Conservation (phyloP, 2,888 invertebrate genomes). For the Nowickia ferox region DNA sequence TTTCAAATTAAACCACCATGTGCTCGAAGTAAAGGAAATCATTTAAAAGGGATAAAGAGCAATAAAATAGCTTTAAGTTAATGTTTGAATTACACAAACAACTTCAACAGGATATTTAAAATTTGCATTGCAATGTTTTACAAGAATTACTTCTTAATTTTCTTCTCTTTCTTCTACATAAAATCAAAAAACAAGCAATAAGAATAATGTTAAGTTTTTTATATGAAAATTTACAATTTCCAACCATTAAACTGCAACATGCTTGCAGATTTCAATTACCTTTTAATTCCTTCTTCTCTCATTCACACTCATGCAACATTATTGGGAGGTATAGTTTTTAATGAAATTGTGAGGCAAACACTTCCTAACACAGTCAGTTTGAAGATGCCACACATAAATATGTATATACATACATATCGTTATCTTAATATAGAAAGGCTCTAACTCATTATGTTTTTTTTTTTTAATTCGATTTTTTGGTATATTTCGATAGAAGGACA, state of each 20-base stretch:
- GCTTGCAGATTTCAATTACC: constrained; percentile 29
- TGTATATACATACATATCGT: no score
- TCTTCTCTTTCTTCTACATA: no score
- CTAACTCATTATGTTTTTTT: no score
- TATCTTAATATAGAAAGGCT: no score
- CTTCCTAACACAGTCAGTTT: not conserved
- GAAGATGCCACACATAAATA: constrained; percentile 13
- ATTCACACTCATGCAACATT: not conserved
- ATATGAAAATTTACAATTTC: no score
- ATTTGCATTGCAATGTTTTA: not conserved
- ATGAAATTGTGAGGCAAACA: constrained; percentile 31
- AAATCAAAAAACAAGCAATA: no score
- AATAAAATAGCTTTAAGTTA: not conserved
- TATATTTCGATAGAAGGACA: no score
- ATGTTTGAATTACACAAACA: not conserved
- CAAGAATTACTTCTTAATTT: no score
- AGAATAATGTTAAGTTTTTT: no score
- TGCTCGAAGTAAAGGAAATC: not conserved
- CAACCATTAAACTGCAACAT: not conserved
- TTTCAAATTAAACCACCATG: not conserved
- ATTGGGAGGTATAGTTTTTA: constrained; percentile 32
- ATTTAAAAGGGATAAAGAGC: not conserved
- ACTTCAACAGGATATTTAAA: not conserved
- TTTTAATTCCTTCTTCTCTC: not conserved
- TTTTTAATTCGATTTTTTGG: no score